Base-by-base conservation (phyloP, 2,888 invertebrate species). In the Isoperla grammatica region DNA sequence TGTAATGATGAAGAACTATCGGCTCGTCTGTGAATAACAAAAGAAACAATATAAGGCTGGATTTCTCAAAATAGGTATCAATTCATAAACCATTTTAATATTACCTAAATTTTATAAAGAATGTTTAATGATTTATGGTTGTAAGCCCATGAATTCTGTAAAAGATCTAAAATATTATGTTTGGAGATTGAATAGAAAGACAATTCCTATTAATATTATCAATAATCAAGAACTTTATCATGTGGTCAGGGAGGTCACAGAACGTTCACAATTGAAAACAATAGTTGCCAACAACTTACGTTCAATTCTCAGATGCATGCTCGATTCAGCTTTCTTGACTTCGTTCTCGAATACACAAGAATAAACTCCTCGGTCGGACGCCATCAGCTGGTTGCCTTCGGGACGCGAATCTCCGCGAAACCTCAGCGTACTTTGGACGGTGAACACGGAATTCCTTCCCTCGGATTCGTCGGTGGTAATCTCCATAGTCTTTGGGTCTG, bases 241-340 rank as follows among this genome's bases (percentile, higher is more conserved):
- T n/a, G n/a, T n/a, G n/a, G n/a, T n/a, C n/a, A n/a, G n/a, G n/a
- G n/a, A n/a, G n/a, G n/a, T n/a, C n/a, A n/a, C n/a, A 3, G 19
- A 12, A 45, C 9, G 8, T 12, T 45, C 45, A 45, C 45, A 8
- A 45, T 45, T 19, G 2, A 9, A 45, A 45, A 45, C n/a, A 12
- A 13, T 29, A 29, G 29, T 29, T 29, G n/a, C 4, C 12, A 23
- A 12, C 35, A 5, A 82, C 86, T 84, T 76, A 87, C 87, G 95
- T 79, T 95, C 92, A 69, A 95, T 91, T 71, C 91, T 83, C 59
- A 95, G 79, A 75, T 90, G 90, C 90, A 94, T 93, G 64, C 88
- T 87, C 9, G 91, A 90, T 71, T 92, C 92, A 50, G 88, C 86
- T 70, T 85, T 86, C 73, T 89, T 90, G 13, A 94, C 92, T 75